These are phyloP conservation scores for Steinernema khuongi DNA, from an alignment of 1,140 invertebrate genomes.

Conservation along the genomic window DNA sequence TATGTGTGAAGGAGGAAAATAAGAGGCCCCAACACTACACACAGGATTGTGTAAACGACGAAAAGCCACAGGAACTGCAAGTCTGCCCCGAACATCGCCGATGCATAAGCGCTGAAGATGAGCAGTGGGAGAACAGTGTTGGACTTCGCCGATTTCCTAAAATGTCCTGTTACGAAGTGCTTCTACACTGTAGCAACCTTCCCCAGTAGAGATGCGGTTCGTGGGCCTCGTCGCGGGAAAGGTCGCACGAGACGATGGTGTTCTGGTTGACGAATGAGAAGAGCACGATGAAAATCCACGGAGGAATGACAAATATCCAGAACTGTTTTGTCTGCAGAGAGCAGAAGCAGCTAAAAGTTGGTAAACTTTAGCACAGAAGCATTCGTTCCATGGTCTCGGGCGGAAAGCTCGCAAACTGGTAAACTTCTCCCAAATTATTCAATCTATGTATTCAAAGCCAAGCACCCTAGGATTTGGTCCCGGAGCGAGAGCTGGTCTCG, in stretches of 20 bases:
- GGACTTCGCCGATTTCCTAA: background rate
- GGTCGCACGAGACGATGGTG: background rate
- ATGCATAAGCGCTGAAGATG: background rate
- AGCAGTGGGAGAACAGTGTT: background rate
- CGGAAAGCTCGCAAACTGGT: no score
- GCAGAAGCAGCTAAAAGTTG: conserved; percentile 6
- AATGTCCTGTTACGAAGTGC: background rate
- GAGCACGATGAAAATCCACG: background rate
- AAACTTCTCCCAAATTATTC: no score
- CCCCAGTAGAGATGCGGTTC: background rate
- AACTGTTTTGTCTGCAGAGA: background rate
- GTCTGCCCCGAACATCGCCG: background rate
- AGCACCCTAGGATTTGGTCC: no score
- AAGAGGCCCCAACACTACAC: background rate
- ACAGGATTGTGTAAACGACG: background rate
- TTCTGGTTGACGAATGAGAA: background rate
- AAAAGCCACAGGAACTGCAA: background rate
- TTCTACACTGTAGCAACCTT: background rate
- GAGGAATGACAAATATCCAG: background rate
- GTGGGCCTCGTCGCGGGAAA: background rate
- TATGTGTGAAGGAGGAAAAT: background rate
- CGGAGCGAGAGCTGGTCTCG: no score
- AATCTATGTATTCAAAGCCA: no score
- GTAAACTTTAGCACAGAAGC: no score
- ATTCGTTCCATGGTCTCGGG: no score